Evolutionary conservation across 2,888 invertebrate species (phyloP), one percentile per base, ranked within the genome.

Genomic region (Heliconius sara): DNA sequence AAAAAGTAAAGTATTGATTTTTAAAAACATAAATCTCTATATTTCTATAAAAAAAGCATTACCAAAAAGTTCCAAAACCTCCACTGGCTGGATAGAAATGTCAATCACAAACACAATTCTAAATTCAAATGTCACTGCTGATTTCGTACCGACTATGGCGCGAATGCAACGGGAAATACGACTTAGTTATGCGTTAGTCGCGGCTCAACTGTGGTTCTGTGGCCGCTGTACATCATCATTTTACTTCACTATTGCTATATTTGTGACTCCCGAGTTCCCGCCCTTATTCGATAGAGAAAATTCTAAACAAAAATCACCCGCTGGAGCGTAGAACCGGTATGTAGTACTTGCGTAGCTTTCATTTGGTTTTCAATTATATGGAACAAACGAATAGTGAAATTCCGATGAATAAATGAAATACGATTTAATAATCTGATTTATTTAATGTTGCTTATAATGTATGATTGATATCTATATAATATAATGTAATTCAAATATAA

Each of bases 151-250:
- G 81, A 82, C 84, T 80, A 80, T 83, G 81, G 81, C 85, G 85
- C 86, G 84, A 77, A 60, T 73, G 57, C 80, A 83, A 85, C 85
- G 72, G 84, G 84, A 86, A 87, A 84, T 86, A 88, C 93, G 89
- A 89, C 91, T 90, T 91, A 85, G 87, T 88, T 88, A 87, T 84
- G 80, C 88, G 89, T 88, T 85, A 85, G 88, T 86, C 89, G 88
- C 89, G 89, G 87, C 86, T 87, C 92, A 90, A 95, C 94, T 94
- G 91, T 83, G 87, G 88, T 84, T 86, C 83, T 75, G 82, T 82
- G 84, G 84, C 83, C 87, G 80, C 84, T 89, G 89, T 86, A 88
- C 91, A 91, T 91, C 91, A 91, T 93, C 89, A 91, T 90, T 88
- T 92, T 90, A 91, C 89, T 89, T 86, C 43, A 75, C 43, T 22